Conservation (phyloP, 2,113 vertebrate species). For the Alethe castanea region DNA sequence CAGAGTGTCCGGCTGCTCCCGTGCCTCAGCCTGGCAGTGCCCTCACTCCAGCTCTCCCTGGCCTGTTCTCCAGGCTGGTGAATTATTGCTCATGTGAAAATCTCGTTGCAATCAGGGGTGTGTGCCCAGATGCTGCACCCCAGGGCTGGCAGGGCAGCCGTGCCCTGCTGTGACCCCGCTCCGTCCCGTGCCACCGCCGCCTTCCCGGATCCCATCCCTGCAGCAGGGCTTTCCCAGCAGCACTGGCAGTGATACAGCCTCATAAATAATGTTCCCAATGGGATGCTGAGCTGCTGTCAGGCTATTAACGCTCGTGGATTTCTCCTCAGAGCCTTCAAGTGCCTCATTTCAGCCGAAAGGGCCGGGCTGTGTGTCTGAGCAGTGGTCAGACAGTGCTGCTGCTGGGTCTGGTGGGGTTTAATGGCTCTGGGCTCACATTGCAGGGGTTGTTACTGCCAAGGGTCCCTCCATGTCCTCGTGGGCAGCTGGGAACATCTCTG, state of each 20-base stretch:
- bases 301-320: background rate
- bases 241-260: background rate
- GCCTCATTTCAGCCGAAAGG: background rate
- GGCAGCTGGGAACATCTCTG: background rate
- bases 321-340: background rate
- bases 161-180: background rate
- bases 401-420: background rate
- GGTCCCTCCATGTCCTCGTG: background rate
- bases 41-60: background rate
- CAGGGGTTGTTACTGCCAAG: background rate
- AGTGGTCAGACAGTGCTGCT: background rate
- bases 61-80: background rate
- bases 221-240: background rate
- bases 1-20: background rate
- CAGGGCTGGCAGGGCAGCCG: background rate
- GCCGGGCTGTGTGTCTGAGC: background rate
- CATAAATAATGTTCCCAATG: background rate
- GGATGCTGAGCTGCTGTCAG: background rate
- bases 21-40: background rate
- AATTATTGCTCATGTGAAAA: background rate
- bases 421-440: background rate
- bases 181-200: accelerated
- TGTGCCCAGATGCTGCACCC: background rate
- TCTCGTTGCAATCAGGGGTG: background rate
- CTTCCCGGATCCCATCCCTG: background rate